Percentiles rank a stretch among this genome's conserved stretches.
Conservation (phyloP, 53 echinoderm and acorn worm genomes). For the Crossaster papposus region DNA sequence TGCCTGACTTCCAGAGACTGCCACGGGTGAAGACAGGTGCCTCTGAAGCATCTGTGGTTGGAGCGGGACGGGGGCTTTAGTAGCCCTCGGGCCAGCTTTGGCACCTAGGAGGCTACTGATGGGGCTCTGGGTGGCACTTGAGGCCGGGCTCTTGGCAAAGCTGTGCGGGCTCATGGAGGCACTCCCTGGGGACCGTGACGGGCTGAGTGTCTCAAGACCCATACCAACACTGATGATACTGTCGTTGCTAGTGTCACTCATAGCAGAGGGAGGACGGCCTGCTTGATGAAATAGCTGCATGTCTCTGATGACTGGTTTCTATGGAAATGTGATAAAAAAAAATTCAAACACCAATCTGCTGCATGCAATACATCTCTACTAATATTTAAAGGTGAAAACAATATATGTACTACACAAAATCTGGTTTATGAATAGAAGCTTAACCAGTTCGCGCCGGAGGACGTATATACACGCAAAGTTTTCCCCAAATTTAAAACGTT, state of each 20-base stretch:
- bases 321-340: not conserved
- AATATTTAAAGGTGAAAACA: too few relatives aligned
- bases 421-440: too few relatives aligned
- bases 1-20: slow-evolving; percentile 29
- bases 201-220: slow-evolving; percentile 62
- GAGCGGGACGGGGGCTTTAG: not conserved
- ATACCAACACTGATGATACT: slow-evolving; percentile 68
- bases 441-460: too few relatives aligned
- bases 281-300: slow-evolving; percentile 47
- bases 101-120: slow-evolving; percentile 1
- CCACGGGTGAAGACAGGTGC: not conserved
- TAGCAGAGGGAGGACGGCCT: slow-evolving; percentile 66
- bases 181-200: slow-evolving; percentile 64
- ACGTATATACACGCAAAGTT: too few relatives aligned
- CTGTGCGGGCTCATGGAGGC: slow-evolving; percentile 62
- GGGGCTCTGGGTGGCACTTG: slow-evolving; percentile 39
- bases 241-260: slow-evolving; percentile 84
- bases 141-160: slow-evolving; percentile 64
- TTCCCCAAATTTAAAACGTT: too few relatives aligned
- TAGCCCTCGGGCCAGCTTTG: not conserved
- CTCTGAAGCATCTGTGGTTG: slow-evolving; percentile 32
- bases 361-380: too few relatives aligned
- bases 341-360: not conserved
- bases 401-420: too few relatives aligned
- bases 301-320: slow-evolving; percentile 53